A percentile compares a stretch with the other conserved stretches of the same genome.
phyloP scores from a whole-genome alignment of 2,888 invertebrate species.

The Pristionchus mayeri region DNA sequence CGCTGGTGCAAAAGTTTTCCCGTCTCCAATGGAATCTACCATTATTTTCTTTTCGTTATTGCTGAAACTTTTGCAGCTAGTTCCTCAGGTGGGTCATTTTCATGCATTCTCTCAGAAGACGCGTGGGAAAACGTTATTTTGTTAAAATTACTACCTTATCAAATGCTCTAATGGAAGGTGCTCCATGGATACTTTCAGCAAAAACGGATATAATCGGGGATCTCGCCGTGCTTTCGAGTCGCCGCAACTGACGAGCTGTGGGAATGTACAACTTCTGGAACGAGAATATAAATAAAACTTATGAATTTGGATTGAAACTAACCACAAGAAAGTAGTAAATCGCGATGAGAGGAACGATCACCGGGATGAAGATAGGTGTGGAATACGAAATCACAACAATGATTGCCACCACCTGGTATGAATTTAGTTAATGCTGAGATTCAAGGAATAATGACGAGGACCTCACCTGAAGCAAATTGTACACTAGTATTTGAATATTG shows the following conservation, averaged over 20 bases:
- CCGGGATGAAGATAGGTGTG: conserved; percentile 66
- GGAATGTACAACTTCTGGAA: conserved; percentile 90
- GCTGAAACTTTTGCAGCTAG: too few relatives aligned
- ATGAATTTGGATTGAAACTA: conserved; percentile 7
- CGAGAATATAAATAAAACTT: too few relatives aligned
- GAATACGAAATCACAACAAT: conserved; percentile 57
- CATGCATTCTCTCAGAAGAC: too few relatives aligned
- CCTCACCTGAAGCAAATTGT: conserved; percentile 53
- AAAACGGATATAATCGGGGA: conserved; percentile 98
- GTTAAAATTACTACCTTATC: too few relatives aligned
- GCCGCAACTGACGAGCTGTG: conserved; percentile 91
- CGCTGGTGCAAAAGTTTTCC: too few relatives aligned
- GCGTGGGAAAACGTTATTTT: too few relatives aligned
- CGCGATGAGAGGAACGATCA: conserved; percentile 59
- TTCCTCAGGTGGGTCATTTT: too few relatives aligned
- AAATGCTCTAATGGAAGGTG: conserved; percentile 76
- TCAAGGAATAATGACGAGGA: too few relatives aligned
- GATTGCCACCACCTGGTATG: conserved; percentile 54
- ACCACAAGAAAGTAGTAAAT: conserved; percentile 66
- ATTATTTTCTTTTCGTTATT: too few relatives aligned
- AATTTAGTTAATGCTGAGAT: too few relatives aligned
- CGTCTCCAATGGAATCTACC: too few relatives aligned
- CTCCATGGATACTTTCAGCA: conserved; percentile 88
- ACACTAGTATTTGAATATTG: conserved; percentile 58
- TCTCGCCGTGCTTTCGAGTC: conserved; percentile 91